Base-by-base conservation (phyloP, 2,888 invertebrate genomes). In the Chrysopilus asiliformis region DNA sequence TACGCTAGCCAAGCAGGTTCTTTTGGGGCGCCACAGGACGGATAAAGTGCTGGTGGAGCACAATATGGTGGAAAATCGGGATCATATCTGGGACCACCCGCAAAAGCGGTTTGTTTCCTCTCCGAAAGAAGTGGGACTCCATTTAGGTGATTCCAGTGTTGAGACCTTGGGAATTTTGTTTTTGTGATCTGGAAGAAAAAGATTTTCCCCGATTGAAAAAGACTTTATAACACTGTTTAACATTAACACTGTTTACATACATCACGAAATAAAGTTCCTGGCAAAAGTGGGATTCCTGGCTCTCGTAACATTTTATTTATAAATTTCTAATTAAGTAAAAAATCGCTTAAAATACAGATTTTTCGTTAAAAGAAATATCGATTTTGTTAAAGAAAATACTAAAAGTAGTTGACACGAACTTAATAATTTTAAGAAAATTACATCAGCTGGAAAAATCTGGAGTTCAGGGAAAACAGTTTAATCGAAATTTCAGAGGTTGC, bases 1-100 rank as follows among this genome's bases (percentile, higher is more conserved):
- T 79, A 87, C 40, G 81, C 79, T 36, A 91, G 68, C 90, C 90
- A 93, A 1, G 83, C 66, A 1, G 91, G 90, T 32, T 81, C 56
- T 46, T 79, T 79, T 1, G 76, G 72, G 1, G 76, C 77, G 54
- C 79, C 78, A 45, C 81, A 82, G 12, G 79, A 70, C 2, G 80
- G 76, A 60, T 82, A 85, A 32, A 80, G 56, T 1, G 82, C 80
- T 1, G 82, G 80, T 1, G 62, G 52, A 7, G 65, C 62, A 42
- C 67, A 65, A 38, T 67, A 71, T 2, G 67, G 58, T 17, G 65
- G 49, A 2, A 49, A 45, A 37, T 58, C 57, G n/a, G 49, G 46
- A 13, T 57, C 40, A 31, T 66, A 51, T 2, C 70, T 68, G 31
- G 63, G 65, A 1, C 75, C 72, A 40, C 75, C 72, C 41, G 74